Base-by-base conservation (phyloP, 2,888 invertebrate species). In the Buathra laborator region DNA sequence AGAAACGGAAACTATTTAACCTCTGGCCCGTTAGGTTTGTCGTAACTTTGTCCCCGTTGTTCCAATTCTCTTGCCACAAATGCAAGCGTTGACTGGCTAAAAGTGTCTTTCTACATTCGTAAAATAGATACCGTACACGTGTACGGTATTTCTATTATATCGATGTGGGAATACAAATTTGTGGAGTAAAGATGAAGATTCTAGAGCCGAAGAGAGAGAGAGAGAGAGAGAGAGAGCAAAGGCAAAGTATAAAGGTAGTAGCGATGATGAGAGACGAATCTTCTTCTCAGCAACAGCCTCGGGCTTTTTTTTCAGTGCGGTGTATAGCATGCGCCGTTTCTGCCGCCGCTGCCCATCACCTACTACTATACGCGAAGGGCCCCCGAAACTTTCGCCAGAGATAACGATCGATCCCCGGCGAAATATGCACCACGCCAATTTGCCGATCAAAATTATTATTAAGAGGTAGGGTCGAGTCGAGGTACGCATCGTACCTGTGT, bases 401-500 rank as follows among this genome's bases (percentile, higher is more conserved):
- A 93, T 93, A 93, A 92, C 91, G 92, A 93, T 93, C 93, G 91
- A 90, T 87, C 88, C 77, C 90, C 32, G 89, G 78, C 82, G 91
- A 92, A 93, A 91, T 91, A 92, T 93, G 92, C 92, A 90, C 90
- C 91, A 89, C 90, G 89, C 91, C 93, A 93, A 93, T 93, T 93
- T 92, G 90, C 92, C 91, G 93, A 93, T 93, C 93, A 91, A 93
- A 93, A 93, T 93, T 93, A 92, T 93, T 93, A 93, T 93, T 93
- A 93, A 93, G 92, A 93, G 93, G 92, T 92, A 92, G 85, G 85
- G 80, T 71, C 72, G 72, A 70, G 68, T 68, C 71, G 71, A 44
- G 72, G 67, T 74, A 90, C 88, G 89, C 24, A 59, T 88, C 86
- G 70, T 72, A 83, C 48, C 46, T 24, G 66, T 44, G 56, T 68